A percentile compares a stretch with the other conserved stretches of the same genome.
Evolutionary conservation across 2,888 invertebrate genomes (phyloP).

Genomic region (Drosophila antonietae): DNA sequence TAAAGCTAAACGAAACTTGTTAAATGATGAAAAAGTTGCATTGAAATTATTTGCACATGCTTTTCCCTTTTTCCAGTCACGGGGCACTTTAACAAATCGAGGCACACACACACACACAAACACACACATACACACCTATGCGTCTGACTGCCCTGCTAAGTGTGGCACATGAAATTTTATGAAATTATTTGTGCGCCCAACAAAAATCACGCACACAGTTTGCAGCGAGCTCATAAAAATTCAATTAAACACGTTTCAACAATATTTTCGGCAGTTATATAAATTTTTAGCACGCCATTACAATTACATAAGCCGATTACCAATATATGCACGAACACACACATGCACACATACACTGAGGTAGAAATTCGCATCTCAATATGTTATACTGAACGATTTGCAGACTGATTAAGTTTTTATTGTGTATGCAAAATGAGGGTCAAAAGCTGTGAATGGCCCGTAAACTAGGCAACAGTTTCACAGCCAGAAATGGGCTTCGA

Average conservation of each 20-base stretch:
- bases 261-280: constrained; percentile 75
- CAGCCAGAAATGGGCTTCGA: constrained; percentile 30
- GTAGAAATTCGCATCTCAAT: constrained; percentile 7
- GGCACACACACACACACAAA: neutral
- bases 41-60: constrained; percentile 44
- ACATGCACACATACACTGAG: constrained; percentile 7
- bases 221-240: constrained; percentile 73
- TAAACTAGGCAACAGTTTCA: constrained; percentile 47
- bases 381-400: constrained; percentile 63
- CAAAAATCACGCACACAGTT: constrained; percentile 52
- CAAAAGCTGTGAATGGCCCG: constrained; percentile 27
- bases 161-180: constrained; percentile 68
- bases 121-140: neutral
- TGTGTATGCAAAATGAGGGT: constrained; percentile 50
- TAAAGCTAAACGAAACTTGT: constrained; percentile 34
- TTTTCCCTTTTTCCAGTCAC: constrained; percentile 51
- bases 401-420: constrained; percentile 78
- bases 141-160: constrained; percentile 23
- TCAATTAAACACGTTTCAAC: constrained; percentile 79
- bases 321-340: constrained; percentile 19
- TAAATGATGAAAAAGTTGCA: constrained; percentile 49
- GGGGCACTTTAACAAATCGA: constrained; percentile 66
- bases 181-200: constrained; percentile 60
- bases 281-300: constrained; percentile 75
- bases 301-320: constrained; percentile 78